Evolutionary conservation across 1,140 invertebrate species (phyloP), one percentile per base, ranked within the genome.

Genomic region (Brachionus asplanchnoidis): DNA sequence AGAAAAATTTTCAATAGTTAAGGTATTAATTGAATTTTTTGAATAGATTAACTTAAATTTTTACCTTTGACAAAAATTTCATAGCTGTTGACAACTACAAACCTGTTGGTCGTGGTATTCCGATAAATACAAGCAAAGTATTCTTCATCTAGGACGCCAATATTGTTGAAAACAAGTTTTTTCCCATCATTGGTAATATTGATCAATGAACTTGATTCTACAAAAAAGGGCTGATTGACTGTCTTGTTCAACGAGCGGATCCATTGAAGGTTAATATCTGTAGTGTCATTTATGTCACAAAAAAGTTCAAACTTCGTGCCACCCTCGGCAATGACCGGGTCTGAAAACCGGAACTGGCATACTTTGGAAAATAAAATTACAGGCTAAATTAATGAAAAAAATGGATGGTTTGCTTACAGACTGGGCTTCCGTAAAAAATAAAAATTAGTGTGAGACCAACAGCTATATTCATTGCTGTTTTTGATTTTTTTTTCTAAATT

Each of bases 51-150:
- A 36, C 32, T 36, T 5, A 36, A 32, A 32, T 32, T 32, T 36
- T 17, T 73, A 73, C 68, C 68, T 73, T 17, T 40, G 5, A 73
- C 68, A 73, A 73, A 73, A 40, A 73, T 20, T 42, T 73, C 40
- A 42, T 73, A 73, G 28, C 68, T 40, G 17, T 20, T 42, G 17
- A 73, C 28, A 42, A 73, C 17, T 23, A 36, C 17, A 40, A 40
- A 42, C 14, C 68, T 12, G 23, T 42, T 73, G 14, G 68, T 73
- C 7, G 68, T 73, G 7, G 17, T 42, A 40, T 73, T 73, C 4
- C 17, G 17, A 40, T 73, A 42, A 12, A 73, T 42, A 40, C 68
- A 73, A n/a, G 68, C 68, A 42, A 42, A 73, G 20, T 73, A 73
- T 73, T 73, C 68, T 42, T 73, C 68, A 42, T 73, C 68, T 44